These are phyloP conservation scores for Anastatus disparis DNA, from an alignment of 1,140 invertebrate species.

Conservation along the genomic window DNA sequence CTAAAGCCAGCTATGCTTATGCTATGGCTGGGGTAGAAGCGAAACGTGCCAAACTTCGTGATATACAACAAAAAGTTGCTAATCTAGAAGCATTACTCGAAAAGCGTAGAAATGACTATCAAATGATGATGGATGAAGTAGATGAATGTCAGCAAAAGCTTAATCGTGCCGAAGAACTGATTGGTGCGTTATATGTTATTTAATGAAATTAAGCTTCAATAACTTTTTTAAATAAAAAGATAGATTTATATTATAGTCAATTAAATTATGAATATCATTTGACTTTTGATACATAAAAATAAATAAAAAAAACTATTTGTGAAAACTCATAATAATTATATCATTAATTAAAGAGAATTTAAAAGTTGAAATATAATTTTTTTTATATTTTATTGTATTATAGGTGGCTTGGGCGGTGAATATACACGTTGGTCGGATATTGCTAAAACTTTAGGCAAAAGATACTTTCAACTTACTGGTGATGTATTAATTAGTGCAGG, in stretches of 20 bases:
- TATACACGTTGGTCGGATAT: conserved; percentile 84
- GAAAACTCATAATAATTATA: no score
- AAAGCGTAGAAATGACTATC: conserved; percentile 66
- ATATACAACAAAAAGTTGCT: conserved; percentile 71
- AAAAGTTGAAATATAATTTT: no score
- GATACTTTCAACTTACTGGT: conserved; percentile 65
- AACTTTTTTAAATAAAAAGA: no score
- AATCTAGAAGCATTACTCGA: conserved; percentile 76
- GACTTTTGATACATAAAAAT: no score
- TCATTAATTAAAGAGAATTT: no score
- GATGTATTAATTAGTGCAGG: conserved; percentile 71
- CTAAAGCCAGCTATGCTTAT: conserved; percentile 76
- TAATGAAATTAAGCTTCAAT: no score
- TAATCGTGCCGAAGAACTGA: conserved; percentile 89
- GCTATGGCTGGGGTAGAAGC: conserved; percentile 77
- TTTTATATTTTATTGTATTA: no score
- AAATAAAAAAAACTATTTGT: no score
- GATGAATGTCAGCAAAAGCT: conserved; percentile 89
- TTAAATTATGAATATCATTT: no score
- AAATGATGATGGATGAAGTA: conserved; percentile 83
- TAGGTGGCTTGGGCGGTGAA: conserved; percentile 80
- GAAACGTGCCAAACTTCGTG: conserved; percentile 82
- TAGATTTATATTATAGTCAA: no score
- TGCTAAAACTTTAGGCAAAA: conserved; percentile 78
- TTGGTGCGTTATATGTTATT: conserved; percentile 70